Evolutionary conservation across 2,113 vertebrate genomes (phyloP).

Genomic region (Falcunculus frontatus): DNA sequence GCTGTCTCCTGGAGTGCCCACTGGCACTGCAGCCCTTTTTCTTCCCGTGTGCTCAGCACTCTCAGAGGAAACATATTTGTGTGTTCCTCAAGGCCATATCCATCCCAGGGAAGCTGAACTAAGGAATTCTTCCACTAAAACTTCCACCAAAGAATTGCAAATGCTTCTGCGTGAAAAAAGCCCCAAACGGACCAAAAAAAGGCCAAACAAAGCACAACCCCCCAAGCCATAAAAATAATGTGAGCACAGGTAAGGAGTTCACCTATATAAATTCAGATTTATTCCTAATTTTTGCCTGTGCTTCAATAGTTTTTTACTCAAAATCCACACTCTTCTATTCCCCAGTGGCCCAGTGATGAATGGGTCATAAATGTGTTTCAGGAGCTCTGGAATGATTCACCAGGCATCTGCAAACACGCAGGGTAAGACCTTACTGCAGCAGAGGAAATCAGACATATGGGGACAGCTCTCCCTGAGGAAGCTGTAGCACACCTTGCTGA

Average conservation of each 20-base stretch:
- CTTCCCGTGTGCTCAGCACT: neutral
- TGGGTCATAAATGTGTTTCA: neutral
- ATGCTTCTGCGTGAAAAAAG: neutral
- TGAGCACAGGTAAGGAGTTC: neutral
- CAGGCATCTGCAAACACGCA: neutral
- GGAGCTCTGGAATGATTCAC: neutral
- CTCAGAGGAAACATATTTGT: neutral
- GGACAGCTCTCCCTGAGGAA: neutral
- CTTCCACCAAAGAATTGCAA: neutral
- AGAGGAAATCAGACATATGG: neutral
- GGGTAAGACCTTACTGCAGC: neutral
- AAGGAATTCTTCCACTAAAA: neutral
- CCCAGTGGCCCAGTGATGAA: neutral
- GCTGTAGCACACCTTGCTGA: neutral
- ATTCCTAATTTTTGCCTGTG: neutral
- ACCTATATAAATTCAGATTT: neutral
- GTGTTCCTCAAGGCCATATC: neutral
- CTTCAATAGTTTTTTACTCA: neutral
- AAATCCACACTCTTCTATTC: neutral
- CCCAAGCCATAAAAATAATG: neutral
- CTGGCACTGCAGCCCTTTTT: neutral
- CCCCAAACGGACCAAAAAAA: rapidly evolving
- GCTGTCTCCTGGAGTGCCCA: neutral
- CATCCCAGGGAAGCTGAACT: neutral
- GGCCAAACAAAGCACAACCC: neutral